Percentiles rank a stretch among this genome's conserved stretches.
Evolutionary conservation across 2,888 invertebrate species (phyloP).

Genomic region (Pemphredon lugubris): DNA sequence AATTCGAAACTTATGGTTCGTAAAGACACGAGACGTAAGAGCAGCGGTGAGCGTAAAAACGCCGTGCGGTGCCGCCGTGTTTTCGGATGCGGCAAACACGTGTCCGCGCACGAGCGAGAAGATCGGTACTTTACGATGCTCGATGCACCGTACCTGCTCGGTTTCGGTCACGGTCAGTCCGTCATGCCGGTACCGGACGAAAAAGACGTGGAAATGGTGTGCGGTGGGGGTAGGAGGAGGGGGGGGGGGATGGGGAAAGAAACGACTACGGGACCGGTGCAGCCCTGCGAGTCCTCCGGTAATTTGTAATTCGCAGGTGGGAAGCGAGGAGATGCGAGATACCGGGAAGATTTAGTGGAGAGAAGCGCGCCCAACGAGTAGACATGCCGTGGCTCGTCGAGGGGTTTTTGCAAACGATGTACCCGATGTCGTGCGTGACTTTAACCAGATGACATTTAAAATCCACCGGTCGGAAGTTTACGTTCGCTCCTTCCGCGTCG

Average conservation of each 20-base stretch:
- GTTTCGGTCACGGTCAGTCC: constrained; percentile 43
- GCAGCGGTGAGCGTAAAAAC: neutral
- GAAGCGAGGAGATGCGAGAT: constrained; percentile 69
- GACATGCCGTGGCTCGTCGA: constrained; percentile 63
- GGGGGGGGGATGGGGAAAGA: neutral
- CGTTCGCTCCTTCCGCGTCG: constrained; percentile 6
- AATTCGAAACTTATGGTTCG: too few species aligned
- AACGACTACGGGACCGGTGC: constrained; percentile 29
- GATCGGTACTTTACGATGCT: constrained; percentile 25
- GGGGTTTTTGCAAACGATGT: constrained; percentile 62
- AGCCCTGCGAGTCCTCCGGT: constrained; percentile 61
- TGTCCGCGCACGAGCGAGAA: constrained; percentile 16
- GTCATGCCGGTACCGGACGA: constrained; percentile 38
- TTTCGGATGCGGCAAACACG: too few species aligned
- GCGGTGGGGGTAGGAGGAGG: constrained; percentile 3
- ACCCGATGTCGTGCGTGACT: constrained; percentile 63
- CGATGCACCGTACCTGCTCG: constrained; percentile 20
- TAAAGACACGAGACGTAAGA: neutral
- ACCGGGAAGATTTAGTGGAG: constrained; percentile 68
- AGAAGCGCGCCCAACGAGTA: constrained; percentile 57
- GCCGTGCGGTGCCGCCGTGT: neutral
- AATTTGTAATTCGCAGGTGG: constrained; percentile 73
- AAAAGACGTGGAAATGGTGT: too few species aligned
- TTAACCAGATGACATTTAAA: constrained; percentile 66
- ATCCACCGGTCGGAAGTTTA: constrained; percentile 44